Evolutionary conservation across 2,113 vertebrate species (phyloP).

Genomic region (Nycticryphes semicollaris): DNA sequence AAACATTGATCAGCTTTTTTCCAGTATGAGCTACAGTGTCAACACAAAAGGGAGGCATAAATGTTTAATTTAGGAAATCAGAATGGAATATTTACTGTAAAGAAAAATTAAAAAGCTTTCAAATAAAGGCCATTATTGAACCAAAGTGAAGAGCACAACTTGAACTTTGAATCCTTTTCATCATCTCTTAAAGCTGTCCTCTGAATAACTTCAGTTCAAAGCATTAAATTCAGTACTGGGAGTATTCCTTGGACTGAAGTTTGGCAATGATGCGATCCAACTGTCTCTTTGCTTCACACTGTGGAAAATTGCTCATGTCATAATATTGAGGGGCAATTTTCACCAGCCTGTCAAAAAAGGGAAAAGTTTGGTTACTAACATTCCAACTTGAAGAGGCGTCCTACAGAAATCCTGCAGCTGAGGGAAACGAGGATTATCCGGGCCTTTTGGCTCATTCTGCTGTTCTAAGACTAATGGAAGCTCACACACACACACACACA

Average conservation of each 20-base stretch:
- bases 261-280: conserved; percentile 96
- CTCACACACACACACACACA: not conserved
- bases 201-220: conserved; percentile 79
- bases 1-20: conserved; percentile 84
- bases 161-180: conserved; percentile 78
- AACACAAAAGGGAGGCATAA: conserved; percentile 86
- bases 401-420: not conserved
- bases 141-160: conserved; percentile 85
- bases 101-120: conserved; percentile 91
- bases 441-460: not conserved
- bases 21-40: conserved; percentile 84
- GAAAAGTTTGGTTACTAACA: conserved; percentile 54
- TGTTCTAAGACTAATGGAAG: not conserved
- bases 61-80: conserved; percentile 90
- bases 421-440: not conserved
- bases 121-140: conserved; percentile 86
- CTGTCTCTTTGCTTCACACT: conserved; percentile 97
- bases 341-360: conserved; percentile 87
- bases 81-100: conserved; percentile 87
- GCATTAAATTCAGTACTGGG: conserved; percentile 87
- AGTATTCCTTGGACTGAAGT: conserved; percentile 95
- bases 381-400: not conserved
- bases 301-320: conserved; percentile 97
- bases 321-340: conserved; percentile 97
- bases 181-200: conserved; percentile 80